Base-by-base conservation (phyloP, 2,888 invertebrate genomes). In the Chloroclysta siterata region DNA sequence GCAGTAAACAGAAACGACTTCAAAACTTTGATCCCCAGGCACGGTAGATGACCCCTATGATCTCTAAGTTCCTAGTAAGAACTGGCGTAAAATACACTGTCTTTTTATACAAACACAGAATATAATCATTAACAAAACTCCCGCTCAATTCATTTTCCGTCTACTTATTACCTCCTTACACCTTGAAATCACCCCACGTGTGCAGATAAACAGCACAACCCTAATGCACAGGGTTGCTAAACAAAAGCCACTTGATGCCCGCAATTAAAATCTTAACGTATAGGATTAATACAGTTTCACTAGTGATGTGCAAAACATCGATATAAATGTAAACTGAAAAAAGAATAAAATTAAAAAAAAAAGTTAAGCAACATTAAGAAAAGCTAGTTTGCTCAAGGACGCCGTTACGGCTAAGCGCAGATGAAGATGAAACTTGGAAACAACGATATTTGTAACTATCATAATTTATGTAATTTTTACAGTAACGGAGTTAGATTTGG, bases 191-290 rank as follows among this genome's bases (percentile, higher is more conserved):
- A 60, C 60, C 63, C 66, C 55, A 64, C 66, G 54, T 61, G 53
- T 55, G 36, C 36, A 62, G 65, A 71, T 70, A 68, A 67, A 66
- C 66, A 60, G 62, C 44, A 57, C 66, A 64, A 29, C 70, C 65
- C 65, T 60, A 53, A 47, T 53, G 52, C 59, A 56, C 36, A 48
- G 65, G 56, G 56, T 56, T 61, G 57, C 60, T 53, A 56, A 71
- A 74, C 83, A 81, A 83, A 83, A 85, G 86, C 88, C 88, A 87
- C 87, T 89, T 90, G 84, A 89, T 87, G 83, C 85, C 88, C 87
- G 86, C 90, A 90, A 90, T 91, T 91, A 90, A 90, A 91, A 90
- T 89, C 89, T 88, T 87, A 89, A 89, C 88, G 84, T 88, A 63
- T 63, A 85, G 81, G 84, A 84, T 87, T 89, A 87, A 89, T 89